Percentiles rank a stretch among this genome's conserved stretches.
Evolutionary conservation across 2,113 vertebrate species (phyloP).

Genomic region (Hemiscyllium ocellatum): DNA sequence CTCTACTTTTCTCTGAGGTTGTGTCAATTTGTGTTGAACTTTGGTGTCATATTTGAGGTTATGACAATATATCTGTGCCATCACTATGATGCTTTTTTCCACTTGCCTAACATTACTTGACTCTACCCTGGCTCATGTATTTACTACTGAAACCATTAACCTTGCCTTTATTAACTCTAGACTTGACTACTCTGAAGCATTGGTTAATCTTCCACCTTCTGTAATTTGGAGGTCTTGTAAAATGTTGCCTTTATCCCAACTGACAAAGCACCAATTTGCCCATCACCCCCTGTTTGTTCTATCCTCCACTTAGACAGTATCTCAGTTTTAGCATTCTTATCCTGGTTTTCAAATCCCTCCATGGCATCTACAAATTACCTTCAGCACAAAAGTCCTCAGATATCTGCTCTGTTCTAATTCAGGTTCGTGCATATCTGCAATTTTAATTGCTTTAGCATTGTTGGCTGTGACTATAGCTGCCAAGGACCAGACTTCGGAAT

Average conservation of each 20-base stretch:
- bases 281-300: neutral
- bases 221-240: neutral
- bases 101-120: neutral
- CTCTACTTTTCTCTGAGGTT: neutral
- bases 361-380: neutral
- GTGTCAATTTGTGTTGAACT: neutral
- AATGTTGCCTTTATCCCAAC: neutral
- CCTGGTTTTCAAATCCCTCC: neutral
- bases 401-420: neutral
- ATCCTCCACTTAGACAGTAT: neutral
- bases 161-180: neutral
- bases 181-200: neutral
- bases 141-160: neutral
- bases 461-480: neutral
- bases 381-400: neutral
- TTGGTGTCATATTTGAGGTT: neutral
- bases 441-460: neutral
- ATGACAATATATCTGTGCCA: neutral
- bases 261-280: neutral
- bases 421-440: neutral
- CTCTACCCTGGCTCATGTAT: neutral
- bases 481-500: neutral
- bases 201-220: neutral
- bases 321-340: neutral
- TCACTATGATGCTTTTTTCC: neutral